Evolutionary conservation across 2,797 vertebrate species (phyloP).

Genomic region (Cetoscarus ocellatus): DNA sequence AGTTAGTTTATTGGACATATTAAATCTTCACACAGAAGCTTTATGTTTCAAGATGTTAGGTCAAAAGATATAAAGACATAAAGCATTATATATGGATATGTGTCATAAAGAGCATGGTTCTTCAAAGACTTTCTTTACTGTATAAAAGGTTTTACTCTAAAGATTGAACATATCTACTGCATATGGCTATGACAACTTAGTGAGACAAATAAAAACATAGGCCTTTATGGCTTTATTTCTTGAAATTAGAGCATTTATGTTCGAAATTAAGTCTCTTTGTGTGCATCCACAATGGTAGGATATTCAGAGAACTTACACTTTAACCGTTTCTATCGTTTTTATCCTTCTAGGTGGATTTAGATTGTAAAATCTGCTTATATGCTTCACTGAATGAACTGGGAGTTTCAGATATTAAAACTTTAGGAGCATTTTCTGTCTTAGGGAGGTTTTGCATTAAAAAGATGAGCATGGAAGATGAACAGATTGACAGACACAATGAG

Average conservation of each 20-base stretch:
- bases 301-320: not conserved
- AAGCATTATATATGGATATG: no score
- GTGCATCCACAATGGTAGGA: not conserved
- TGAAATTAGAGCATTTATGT: not conserved
- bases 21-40: no score
- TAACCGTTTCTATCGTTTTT: no score
- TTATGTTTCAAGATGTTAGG: no score
- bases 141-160: not conserved
- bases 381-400: not conserved
- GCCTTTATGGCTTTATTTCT: not conserved
- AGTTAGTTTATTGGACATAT: no score
- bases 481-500: slow-evolving; percentile 11
- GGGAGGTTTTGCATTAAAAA: slow-evolving; percentile 3
- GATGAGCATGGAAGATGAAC: not conserved
- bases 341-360: not conserved
- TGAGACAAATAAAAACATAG: not conserved
- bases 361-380: not conserved
- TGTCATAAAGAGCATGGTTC: no score
- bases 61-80: no score
- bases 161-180: no score
- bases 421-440: not conserved
- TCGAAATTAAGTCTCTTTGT: not conserved
- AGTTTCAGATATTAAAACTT: not conserved
- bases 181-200: not conserved
- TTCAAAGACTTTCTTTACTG: no score